Evolutionary conservation across 2,888 invertebrate genomes (phyloP), one percentile per base, ranked within the genome.

Genomic region (Callinectes sapidus): DNA sequence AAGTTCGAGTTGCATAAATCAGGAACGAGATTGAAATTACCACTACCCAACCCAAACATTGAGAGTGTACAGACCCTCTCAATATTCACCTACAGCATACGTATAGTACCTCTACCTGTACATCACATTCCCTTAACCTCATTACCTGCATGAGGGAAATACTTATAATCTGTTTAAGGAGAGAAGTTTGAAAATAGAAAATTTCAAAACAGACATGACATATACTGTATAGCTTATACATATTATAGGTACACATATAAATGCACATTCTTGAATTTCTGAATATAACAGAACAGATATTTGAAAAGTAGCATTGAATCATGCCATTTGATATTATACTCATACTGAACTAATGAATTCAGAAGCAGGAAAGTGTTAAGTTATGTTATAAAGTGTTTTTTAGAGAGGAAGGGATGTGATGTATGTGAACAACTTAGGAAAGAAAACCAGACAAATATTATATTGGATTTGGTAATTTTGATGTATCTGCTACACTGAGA

Each of bases 111-210:
- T 71, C n/a, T 71, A 71, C 28, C 23, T 71, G 28, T 71, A n/a
- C 71, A 71, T 71, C 71, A 71, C 71, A 71, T 28, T n/a, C n/a
- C 71, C 71, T 28, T 71, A 61, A 23, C 61, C 23, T 61, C 61
- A 61, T 61, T 71, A 28, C 71, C 71, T 71, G 71, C 71, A 71
- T 71, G 71, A 71, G 71, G 71, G n/a, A 71, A 71, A n/a, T 28
- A 28, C n/a, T 71, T 28, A 28, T 71, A 23, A 28, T 71, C 10
- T 28, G n/a, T 71, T 71, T 48, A 48, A 48, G 48, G 48, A 48
- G 10, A 71, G n/a, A 28, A 6, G 3, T 71, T 71, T 2, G 1
- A 71, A 71, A 71, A 71, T 71, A 71, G n/a, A 10, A 28, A n/a
- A 71, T n/a, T n/a, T 28, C 39, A 39, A 71, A 13, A 5, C 13